Evolutionary conservation across 2,797 vertebrate genomes (phyloP).

Genomic region (Ibycter americanus): DNA sequence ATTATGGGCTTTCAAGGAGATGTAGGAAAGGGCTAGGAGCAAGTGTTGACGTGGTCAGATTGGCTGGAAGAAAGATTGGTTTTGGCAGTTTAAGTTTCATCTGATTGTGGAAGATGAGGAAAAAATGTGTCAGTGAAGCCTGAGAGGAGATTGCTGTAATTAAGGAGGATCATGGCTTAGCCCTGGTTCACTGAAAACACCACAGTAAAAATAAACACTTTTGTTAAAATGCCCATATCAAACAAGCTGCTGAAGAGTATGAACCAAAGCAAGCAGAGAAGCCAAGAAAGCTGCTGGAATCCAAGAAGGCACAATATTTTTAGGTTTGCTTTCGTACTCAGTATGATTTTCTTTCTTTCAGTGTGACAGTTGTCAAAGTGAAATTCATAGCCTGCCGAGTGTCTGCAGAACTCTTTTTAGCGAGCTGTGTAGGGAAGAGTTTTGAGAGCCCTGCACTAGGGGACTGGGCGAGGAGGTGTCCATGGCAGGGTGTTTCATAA

Average conservation of each 20-base stretch:
- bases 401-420: background rate
- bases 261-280: background rate
- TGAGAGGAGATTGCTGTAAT: background rate
- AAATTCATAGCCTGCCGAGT: background rate
- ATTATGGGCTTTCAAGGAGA: background rate
- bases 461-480: background rate
- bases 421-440: background rate
- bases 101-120: background rate
- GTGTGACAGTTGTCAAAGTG: background rate
- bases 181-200: background rate
- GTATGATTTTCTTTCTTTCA: constrained; percentile 1
- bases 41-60: background rate
- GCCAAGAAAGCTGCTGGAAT: background rate
- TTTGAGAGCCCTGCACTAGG: background rate
- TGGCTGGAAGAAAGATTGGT: background rate
- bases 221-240: background rate
- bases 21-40: background rate
- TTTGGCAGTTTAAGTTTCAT: background rate
- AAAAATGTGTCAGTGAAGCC: background rate
- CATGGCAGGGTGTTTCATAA: background rate
- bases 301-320: background rate
- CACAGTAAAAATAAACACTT: constrained; percentile 2
- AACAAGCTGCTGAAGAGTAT: background rate
- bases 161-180: background rate
- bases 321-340: background rate